Evolutionary conservation across 2,797 vertebrate genomes (phyloP).

Genomic region (Oryzias dopingdopingensis): DNA sequence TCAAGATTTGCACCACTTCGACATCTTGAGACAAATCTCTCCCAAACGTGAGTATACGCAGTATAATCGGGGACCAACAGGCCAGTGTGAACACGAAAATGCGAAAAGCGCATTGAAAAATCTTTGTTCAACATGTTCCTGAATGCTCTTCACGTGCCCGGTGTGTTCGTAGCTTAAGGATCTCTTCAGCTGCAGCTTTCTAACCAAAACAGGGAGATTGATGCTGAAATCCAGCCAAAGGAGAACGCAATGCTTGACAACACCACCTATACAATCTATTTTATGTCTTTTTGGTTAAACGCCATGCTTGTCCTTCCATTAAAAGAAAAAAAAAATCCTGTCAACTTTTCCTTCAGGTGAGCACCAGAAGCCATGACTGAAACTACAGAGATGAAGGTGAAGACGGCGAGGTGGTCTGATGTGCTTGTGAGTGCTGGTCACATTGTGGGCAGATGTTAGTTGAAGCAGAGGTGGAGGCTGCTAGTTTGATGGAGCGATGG

Average conservation of each 20-base stretch:
- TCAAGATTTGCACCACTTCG: too few relatives aligned
- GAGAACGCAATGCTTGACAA: conserved; percentile 27
- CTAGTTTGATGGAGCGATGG: conserved; percentile 53
- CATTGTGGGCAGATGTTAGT: conserved; percentile 46
- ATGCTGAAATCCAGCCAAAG: conserved; percentile 31
- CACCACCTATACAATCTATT: background rate
- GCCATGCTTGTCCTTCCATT: too few relatives aligned
- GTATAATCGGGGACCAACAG: too few relatives aligned
- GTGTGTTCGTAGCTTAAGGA: conserved; percentile 2
- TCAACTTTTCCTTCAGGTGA: conserved; percentile 9
- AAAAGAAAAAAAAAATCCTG: conserved; percentile 1
- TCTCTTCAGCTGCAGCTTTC: conserved; percentile 22
- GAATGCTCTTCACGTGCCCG: too few relatives aligned
- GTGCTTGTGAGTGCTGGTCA: conserved; percentile 30
- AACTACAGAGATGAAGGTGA: conserved; percentile 25
- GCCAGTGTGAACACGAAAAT: too few relatives aligned
- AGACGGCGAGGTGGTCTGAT: conserved; percentile 33
- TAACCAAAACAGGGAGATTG: conserved; percentile 22
- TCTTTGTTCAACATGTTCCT: too few relatives aligned
- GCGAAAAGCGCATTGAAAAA: too few relatives aligned
- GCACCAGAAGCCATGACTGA: conserved; percentile 15
- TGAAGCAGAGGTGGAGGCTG: conserved; percentile 41
- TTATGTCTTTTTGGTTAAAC: background rate
- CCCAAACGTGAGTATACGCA: too few relatives aligned
- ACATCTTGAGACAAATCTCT: too few relatives aligned